phyloP scores from a whole-genome alignment of 2,888 invertebrate species.

The Philaethria dido region DNA sequence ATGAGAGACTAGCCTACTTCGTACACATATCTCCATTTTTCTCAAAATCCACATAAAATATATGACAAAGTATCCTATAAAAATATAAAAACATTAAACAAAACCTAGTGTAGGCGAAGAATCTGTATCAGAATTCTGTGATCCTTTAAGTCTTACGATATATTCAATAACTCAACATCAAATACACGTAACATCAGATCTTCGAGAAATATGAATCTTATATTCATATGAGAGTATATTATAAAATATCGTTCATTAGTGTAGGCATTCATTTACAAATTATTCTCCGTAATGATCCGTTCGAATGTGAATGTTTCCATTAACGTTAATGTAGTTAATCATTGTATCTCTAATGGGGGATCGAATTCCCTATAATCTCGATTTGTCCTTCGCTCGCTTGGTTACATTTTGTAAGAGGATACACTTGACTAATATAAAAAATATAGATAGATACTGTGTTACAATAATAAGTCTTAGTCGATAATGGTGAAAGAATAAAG shows the following conservation, averaged over 20 bases:
- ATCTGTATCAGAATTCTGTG: too few relatives aligned
- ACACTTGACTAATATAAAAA: slow-evolving; percentile 9
- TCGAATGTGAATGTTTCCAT: slow-evolving; percentile 24
- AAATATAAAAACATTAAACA: too few relatives aligned
- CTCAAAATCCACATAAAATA: too few relatives aligned
- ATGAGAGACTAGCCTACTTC: too few relatives aligned
- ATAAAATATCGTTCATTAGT: not conserved
- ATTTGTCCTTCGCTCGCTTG: slow-evolving; percentile 47
- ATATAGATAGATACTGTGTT: not conserved
- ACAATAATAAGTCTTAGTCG: not conserved
- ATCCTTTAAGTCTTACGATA: too few relatives aligned
- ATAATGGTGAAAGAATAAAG: not conserved
- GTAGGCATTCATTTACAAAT: slow-evolving; percentile 15
- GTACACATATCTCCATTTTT: too few relatives aligned
- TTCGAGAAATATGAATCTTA: not conserved
- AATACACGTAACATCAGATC: not conserved
- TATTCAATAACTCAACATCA: not conserved
- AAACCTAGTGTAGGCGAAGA: too few relatives aligned
- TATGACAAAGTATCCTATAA: too few relatives aligned
- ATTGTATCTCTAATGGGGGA: slow-evolving; percentile 28
- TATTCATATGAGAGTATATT: not conserved
- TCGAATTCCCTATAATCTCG: slow-evolving; percentile 36
- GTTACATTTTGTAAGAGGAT: slow-evolving; percentile 42
- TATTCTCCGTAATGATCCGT: slow-evolving; percentile 8
- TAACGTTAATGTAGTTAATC: slow-evolving; percentile 26